Evolutionary conservation across 2,113 vertebrate species (phyloP).

Genomic region (Brevimyrus niger): DNA sequence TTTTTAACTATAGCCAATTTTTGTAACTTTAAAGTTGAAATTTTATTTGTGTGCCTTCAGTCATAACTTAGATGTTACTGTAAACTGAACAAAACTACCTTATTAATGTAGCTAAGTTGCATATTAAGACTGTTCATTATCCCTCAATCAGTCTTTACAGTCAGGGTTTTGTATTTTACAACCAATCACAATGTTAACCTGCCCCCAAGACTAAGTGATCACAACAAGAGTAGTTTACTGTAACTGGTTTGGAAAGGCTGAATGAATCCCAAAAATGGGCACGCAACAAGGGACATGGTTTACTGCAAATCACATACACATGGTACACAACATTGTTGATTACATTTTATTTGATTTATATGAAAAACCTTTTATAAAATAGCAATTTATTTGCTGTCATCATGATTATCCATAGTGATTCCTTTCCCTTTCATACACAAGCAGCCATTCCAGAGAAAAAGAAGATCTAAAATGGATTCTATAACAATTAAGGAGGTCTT

Average conservation of each 20-base stretch:
- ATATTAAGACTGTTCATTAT: no score
- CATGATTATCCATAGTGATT: not conserved
- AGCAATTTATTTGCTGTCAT: not conserved
- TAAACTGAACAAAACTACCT: no score
- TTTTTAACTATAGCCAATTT: no score
- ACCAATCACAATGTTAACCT: not conserved
- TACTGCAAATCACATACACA: not conserved
- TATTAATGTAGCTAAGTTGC: no score
- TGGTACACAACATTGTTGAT: not conserved
- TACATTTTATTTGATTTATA: not conserved
- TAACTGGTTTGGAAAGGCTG: not conserved
- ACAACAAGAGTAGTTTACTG: not conserved
- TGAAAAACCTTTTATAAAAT: not conserved
- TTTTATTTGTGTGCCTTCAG: no score
- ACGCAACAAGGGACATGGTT: not conserved
- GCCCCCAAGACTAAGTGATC: not conserved
- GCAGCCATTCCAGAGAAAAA: not conserved
- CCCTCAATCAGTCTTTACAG: no score
- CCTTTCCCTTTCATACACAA: not conserved
- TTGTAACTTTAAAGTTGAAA: no score
- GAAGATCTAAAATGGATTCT: not conserved
- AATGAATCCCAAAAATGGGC: not conserved
- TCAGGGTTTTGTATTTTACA: not conserved
- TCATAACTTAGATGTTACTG: no score
- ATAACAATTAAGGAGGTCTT: not conserved